Evolutionary conservation across 1,140 invertebrate species (phyloP), one percentile per base, ranked within the genome.

Genomic region (Hyphantria cunea): DNA sequence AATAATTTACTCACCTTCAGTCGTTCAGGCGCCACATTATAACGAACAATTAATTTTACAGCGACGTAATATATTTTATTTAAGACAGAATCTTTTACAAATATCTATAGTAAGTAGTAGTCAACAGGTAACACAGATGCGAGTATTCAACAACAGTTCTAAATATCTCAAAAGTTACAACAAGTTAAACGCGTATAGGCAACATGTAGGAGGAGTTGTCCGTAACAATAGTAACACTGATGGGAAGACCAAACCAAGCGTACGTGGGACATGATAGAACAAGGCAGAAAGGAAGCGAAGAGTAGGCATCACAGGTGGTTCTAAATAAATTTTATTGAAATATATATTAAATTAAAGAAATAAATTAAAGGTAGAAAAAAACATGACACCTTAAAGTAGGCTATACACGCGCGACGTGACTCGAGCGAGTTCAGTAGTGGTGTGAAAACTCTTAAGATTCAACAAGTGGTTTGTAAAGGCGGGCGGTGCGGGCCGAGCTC

Each of bases 81-180:
- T 58, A 60, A 74, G 76, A 72, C 37, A 75, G 76, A 78, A 77
- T 72, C 64, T 56, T 60, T 73, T 80, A 78, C 63, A 77, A 68
- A 81, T 67, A 76, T 78, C 58, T 80, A 80, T 70, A 54, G 67
- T 81, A 84, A 81, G 82, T 78, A 88, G 64, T 87, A 88, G 83
- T 87, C 78, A 90, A 90, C 85, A 90, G 84, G 78, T 90, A 90
- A 88, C 84, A 89, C 81, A 89, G 86, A 82, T 82, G 79, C 70
- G 84, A 86, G 80, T 84, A 82, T 80, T 78, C 60, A 84, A 84
- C 80, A 87, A 88, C 78, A 84, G 79, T 81, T 72, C 45, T 80
- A 85, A 83, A 86, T 81, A 84, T 84, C 82, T 84, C 72, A 85
- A 86, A 86, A 86, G 74, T 85, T 78, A 78, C 76, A 86, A 89